Percentiles rank a stretch among this genome's conserved stretches.
Conservation (phyloP, 2,888 invertebrate genomes). For the Drosophila mayaguana region DNA sequence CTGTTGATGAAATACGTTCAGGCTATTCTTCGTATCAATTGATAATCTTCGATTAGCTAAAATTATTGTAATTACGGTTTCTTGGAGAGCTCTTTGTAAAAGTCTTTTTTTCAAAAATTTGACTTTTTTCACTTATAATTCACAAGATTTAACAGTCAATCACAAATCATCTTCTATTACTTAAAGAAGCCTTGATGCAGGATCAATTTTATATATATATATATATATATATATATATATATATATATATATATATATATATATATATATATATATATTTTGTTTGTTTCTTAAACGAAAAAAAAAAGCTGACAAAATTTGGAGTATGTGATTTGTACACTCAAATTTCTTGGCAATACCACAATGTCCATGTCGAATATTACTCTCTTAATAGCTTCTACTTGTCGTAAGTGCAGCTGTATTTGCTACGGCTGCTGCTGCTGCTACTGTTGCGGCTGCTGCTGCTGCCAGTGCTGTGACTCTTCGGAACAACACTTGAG, state of each 20-base stretch:
- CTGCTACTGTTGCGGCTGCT: not conserved
- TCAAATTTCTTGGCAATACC: constrained; percentile 66
- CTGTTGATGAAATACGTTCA: not conserved
- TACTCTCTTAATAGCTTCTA: constrained; percentile 69
- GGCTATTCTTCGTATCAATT: not conserved
- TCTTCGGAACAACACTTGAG: constrained; percentile 54
- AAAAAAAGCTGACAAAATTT: constrained; percentile 25
- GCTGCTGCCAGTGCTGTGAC: constrained; percentile 21
- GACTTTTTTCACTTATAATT: not conserved
- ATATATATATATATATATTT: no score
- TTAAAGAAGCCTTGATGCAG: constrained; percentile 23
- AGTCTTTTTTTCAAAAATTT: not conserved
- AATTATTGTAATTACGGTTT: not conserved
- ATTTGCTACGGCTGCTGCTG: constrained; percentile 8
- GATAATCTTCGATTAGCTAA: not conserved
- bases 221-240: no score
- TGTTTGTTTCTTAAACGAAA: constrained; percentile 49
- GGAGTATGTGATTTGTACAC: constrained; percentile 35
- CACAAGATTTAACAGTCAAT: constrained; percentile 1
- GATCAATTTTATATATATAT: constrained; percentile 54
- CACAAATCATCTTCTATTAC: not conserved
- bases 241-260: no score
- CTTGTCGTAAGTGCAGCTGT: constrained; percentile 52
- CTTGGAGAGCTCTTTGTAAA: no score
- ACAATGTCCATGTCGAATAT: constrained; percentile 59